Evolutionary conservation across 2,888 invertebrate genomes (phyloP).

Genomic region (Amiota mariae): DNA sequence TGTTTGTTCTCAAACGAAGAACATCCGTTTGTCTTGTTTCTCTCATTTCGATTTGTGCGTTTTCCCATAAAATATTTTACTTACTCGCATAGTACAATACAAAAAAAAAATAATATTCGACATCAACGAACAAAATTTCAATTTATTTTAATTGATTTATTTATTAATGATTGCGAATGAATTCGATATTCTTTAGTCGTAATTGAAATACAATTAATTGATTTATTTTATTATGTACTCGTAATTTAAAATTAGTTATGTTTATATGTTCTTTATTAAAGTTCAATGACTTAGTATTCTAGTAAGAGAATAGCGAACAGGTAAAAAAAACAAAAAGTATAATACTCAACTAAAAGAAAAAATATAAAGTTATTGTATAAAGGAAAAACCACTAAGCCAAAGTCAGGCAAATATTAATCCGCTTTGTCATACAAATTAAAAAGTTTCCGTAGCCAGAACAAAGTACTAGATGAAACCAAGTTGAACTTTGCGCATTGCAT

Average conservation of each 20-base stretch:
- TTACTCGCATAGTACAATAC: not conserved
- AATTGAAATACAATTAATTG: slow-evolving; percentile 66
- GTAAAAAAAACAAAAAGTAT: not conserved
- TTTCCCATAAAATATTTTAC: too few species aligned
- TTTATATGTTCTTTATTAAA: not conserved
- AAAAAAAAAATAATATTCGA: too few species aligned
- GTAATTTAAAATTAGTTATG: slow-evolving; percentile 36
- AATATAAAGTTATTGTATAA: slow-evolving; percentile 26
- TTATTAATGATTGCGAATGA: slow-evolving; percentile 61
- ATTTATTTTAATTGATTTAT: slow-evolving; percentile 67
- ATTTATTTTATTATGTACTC: slow-evolving; percentile 68
- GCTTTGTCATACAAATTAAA: slow-evolving; percentile 46
- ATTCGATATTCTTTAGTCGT: slow-evolving; percentile 53
- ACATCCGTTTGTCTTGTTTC: too few species aligned
- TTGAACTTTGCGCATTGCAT: slow-evolving; percentile 43
- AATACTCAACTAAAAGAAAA: slow-evolving; percentile 33
- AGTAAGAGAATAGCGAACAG: not conserved
- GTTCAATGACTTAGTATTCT: not conserved
- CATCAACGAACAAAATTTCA: slow-evolving; percentile 65
- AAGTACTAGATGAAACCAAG: not conserved
- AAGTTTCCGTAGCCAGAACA: slow-evolving; percentile 29
- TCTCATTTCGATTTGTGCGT: too few species aligned
- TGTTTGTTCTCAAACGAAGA: too few species aligned
- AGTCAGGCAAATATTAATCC: slow-evolving; percentile 40
- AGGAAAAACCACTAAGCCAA: not conserved